Percentiles rank a stretch among this genome's conserved stretches.
Conservation (phyloP, 2,113 vertebrate genomes). For the Periophthalmus modestus region DNA sequence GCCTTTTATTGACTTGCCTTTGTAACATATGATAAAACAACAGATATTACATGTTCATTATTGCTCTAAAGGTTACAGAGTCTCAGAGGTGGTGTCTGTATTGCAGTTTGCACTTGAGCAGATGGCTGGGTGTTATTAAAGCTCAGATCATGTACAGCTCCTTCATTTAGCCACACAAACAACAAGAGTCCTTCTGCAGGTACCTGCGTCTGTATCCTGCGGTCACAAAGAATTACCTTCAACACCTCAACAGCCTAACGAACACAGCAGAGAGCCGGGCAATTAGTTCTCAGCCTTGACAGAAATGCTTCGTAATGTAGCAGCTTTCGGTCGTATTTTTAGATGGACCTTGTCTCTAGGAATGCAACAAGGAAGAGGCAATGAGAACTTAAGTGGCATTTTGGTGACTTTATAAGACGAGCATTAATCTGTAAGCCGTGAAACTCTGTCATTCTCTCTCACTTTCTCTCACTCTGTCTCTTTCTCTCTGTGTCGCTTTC, state of each 20-base stretch:
- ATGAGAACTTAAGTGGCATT: not conserved
- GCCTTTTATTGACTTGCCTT: conserved; percentile 9
- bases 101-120: conserved; percentile 46
- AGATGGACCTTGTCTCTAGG: not conserved
- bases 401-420: not conserved
- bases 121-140: conserved; percentile 62
- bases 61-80: conserved; percentile 44
- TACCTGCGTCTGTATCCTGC: conserved; percentile 14
- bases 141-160: conserved; percentile 17
- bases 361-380: not conserved
- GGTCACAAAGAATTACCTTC: conserved; percentile 43
- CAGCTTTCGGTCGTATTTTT: not conserved
- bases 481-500: too few relatives aligned
- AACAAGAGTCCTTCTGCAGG: conserved; percentile 34
- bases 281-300: not conserved
- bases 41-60: conserved; percentile 63
- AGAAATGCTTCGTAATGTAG: not conserved
- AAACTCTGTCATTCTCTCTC: too few relatives aligned
- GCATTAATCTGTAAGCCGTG: too few relatives aligned
- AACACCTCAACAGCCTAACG: conserved; percentile 16
- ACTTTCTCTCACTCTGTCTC: too few relatives aligned
- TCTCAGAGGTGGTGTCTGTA: conserved; percentile 28
- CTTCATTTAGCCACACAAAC: conserved; percentile 51
- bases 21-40: conserved; percentile 48
- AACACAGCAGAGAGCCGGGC: not conserved